A percentile compares a stretch with the other conserved stretches of the same genome.
phyloP scores from a whole-genome alignment of 2,888 invertebrate species.

The Cancer borealis region DNA sequence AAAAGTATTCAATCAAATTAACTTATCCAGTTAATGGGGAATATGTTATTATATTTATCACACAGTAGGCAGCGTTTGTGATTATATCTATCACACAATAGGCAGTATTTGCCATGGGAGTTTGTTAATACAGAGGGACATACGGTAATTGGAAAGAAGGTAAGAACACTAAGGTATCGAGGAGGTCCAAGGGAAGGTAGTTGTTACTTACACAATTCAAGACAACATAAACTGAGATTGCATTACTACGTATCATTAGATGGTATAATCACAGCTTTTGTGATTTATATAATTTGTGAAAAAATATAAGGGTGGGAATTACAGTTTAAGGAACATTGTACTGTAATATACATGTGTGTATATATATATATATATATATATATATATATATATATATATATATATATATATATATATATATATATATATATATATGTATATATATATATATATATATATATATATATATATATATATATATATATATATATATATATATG shows the following conservation, averaged over 20 bases:
- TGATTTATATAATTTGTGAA: neutral
- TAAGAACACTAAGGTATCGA: neutral
- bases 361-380: neutral
- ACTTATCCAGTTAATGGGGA: neutral
- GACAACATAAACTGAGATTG: neutral
- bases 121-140: neutral
- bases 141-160: neutral
- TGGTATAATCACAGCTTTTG: neutral
- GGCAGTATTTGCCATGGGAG: neutral
- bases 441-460: no score
- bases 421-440: no score
- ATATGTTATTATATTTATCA: neutral
- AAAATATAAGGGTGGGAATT: neutral
- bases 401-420: no score
- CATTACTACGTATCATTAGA: neutral
- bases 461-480: no score
- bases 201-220: slow-evolving; percentile 2
- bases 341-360: neutral
- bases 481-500: no score
- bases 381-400: neutral
- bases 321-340: slow-evolving; percentile 12
- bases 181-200: neutral
- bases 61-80: neutral
- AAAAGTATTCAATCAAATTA: neutral
- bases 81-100: neutral